Evolutionary conservation across 2,888 invertebrate species (phyloP).

Genomic region (Argyra leucocephala): DNA sequence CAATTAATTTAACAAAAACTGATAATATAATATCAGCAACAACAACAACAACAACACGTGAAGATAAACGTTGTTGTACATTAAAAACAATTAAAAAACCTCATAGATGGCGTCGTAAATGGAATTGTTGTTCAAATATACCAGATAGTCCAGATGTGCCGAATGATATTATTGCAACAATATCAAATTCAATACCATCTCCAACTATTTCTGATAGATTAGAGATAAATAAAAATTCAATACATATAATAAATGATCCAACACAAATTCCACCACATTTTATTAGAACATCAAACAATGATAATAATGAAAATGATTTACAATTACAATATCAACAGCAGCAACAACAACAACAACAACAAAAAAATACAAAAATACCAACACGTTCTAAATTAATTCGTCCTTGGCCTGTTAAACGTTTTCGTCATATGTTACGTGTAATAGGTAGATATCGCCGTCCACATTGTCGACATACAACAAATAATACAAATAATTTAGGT

Average conservation of each 20-base stretch:
- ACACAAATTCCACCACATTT: conserved; percentile 31
- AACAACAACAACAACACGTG: conserved; percentile 14
- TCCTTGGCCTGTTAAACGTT: conserved; percentile 35
- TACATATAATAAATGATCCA: conserved; percentile 30
- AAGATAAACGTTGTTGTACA: conserved; percentile 33
- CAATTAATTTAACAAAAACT: conserved; percentile 22
- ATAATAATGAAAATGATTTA: conserved; percentile 19
- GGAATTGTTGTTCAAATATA: conserved; percentile 52
- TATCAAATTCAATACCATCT: conserved; percentile 28
- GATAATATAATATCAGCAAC: conserved; percentile 17
- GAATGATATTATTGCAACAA: conserved; percentile 43
- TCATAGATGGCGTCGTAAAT: conserved; percentile 46
- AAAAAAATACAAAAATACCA: conserved; percentile 3
- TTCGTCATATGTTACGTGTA: conserved; percentile 39
- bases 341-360: background rate
- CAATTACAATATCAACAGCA: conserved; percentile 17
- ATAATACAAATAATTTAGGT: conserved; percentile 15
- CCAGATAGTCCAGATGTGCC: conserved; percentile 53
- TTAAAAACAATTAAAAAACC: conserved; percentile 42
- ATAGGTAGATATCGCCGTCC: conserved; percentile 40
- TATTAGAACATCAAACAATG: conserved; percentile 26
- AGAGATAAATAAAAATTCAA: conserved; percentile 17
- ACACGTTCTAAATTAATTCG: conserved; percentile 26
- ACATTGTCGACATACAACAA: conserved; percentile 32
- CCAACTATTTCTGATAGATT: conserved; percentile 18